A percentile compares a stretch with the other conserved stretches of the same genome.
Conservation (phyloP, 2,888 invertebrate genomes). For the Plusia festucae region DNA sequence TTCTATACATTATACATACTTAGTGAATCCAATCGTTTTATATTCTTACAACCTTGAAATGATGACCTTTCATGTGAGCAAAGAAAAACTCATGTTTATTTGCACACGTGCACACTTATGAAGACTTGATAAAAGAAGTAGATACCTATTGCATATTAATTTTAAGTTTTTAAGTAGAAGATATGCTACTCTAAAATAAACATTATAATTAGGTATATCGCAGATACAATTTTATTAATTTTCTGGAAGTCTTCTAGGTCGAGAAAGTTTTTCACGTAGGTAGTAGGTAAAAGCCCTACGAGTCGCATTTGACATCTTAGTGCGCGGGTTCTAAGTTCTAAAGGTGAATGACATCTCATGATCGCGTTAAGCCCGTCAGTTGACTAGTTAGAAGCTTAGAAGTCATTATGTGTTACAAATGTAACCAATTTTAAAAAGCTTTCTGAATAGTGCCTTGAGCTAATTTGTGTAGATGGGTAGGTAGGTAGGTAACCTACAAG, state of each 20-base stretch:
- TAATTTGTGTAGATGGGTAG: no score
- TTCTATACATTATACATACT: conserved; percentile 62
- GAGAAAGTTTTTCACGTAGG: background rate
- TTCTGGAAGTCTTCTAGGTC: conserved; percentile 8
- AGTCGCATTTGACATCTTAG: conserved; percentile 21
- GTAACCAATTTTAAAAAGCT: background rate
- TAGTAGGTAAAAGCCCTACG: background rate
- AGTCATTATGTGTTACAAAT: conserved; percentile 11
- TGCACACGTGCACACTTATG: conserved; percentile 37
- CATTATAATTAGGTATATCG: conserved; percentile 3
- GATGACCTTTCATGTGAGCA: conserved; percentile 67
- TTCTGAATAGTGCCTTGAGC: background rate
- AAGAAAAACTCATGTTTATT: conserved; percentile 56
- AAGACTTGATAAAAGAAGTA: conserved; percentile 20
- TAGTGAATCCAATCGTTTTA: conserved; percentile 70
- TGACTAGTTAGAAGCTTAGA: conserved; percentile 38
- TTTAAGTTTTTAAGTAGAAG: background rate
- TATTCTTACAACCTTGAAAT: conserved; percentile 73
- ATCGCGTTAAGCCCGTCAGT: conserved; percentile 52
- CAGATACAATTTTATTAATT: conserved; percentile 8
- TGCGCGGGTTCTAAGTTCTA: conserved; percentile 44
- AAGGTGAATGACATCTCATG: conserved; percentile 58
- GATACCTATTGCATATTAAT: conserved; percentile 14
- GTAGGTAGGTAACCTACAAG: no score
- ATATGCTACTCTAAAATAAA: background rate